phyloP scores from a whole-genome alignment of 2,888 invertebrate species.

The Trichopoda pennipes region DNA sequence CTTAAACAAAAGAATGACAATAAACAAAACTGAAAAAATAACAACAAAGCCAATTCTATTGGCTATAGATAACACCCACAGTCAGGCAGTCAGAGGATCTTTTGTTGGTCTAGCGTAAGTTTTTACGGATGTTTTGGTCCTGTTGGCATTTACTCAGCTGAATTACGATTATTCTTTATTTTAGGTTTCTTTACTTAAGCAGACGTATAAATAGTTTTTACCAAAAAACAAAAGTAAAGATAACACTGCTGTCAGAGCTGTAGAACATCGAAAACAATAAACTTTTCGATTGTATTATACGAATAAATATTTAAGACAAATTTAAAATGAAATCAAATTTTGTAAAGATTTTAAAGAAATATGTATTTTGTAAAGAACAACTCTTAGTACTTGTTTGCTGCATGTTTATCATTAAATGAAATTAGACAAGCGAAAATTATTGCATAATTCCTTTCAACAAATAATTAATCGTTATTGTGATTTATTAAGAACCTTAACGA shows the following conservation, averaged over 20 bases:
- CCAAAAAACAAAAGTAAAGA: conserved; percentile 4
- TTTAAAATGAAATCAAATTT: no score
- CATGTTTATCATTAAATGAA: no score
- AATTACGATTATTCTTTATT: conserved; percentile 63
- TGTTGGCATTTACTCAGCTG: conserved; percentile 54
- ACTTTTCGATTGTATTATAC: not conserved
- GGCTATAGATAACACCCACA: no score
- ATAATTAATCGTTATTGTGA: no score
- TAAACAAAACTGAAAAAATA: conserved; percentile 27
- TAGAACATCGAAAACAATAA: not conserved
- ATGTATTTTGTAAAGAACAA: no score
- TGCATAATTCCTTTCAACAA: no score
- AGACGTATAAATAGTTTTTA: conserved; percentile 43
- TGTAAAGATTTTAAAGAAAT: no score
- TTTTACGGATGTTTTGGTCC: conserved; percentile 6
- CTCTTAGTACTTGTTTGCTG: no score
- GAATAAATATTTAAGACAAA: not conserved
- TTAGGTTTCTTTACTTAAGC: conserved; percentile 65
- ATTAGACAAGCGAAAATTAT: no score
- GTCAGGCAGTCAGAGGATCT: not conserved
- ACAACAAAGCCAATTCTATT: no score
- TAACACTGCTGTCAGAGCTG: conserved; percentile 3
- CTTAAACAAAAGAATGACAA: conserved; percentile 17
- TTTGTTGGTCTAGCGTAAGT: conserved; percentile 15
- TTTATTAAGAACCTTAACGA: no score